These are phyloP conservation scores for Acanthosepion esculentum DNA, from an alignment of 2,888 invertebrate genomes.

Conservation along the genomic window DNA sequence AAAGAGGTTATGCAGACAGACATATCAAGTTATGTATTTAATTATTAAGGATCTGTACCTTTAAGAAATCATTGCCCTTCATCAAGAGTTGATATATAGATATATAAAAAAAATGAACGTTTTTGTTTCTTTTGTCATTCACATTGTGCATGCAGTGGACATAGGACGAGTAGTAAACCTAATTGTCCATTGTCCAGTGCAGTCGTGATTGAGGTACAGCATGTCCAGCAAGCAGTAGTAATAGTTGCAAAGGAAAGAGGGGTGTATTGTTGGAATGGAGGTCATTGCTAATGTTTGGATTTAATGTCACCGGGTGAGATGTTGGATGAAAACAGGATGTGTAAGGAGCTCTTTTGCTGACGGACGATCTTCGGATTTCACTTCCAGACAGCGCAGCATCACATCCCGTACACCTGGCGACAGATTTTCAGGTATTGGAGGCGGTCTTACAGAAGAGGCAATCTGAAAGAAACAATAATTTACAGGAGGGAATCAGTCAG, in stretches of 20 bases:
- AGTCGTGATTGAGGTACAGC: constrained; percentile 13
- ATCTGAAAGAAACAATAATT: constrained; percentile 69
- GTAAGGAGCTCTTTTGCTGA: constrained; percentile 73
- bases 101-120: background rate
- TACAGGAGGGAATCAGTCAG: too few relatives aligned
- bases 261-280: background rate
- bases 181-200: background rate
- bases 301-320: constrained; percentile 40
- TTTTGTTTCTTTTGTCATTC: background rate
- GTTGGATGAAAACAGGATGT: constrained; percentile 71
- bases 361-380: constrained; percentile 73
- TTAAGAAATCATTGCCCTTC: background rate
- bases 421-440: constrained; percentile 75
- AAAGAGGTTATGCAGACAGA: background rate
- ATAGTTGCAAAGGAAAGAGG: background rate
- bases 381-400: constrained; percentile 75
- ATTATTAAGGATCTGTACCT: background rate
- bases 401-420: constrained; percentile 73
- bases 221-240: constrained; percentile 22
- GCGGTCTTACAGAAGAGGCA: constrained; percentile 75
- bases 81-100: background rate
- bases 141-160: background rate
- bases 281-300: background rate
- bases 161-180: background rate
- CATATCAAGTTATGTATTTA: background rate